Conservation (phyloP, 2,797 vertebrate species). For the Macropus fuliginosus region DNA sequence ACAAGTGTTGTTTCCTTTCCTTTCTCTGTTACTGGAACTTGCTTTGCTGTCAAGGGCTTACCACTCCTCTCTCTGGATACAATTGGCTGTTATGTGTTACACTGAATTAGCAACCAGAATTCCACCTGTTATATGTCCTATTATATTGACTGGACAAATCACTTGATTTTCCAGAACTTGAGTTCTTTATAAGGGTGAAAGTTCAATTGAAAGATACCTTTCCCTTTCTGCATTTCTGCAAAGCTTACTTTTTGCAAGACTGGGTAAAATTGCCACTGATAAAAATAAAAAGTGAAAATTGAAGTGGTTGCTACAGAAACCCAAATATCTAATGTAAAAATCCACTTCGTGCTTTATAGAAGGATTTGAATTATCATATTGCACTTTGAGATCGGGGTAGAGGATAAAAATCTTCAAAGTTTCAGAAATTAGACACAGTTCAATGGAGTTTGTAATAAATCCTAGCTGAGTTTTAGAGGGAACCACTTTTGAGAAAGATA, state of each 20-base stretch:
- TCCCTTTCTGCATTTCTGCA: neutral
- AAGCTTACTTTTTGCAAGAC: neutral
- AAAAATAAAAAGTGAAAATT: neutral
- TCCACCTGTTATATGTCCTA: neutral
- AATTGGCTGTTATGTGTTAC: neutral
- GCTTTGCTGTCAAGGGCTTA: neutral
- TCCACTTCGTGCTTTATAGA: neutral
- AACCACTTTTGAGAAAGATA: neutral
- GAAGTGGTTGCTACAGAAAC: neutral
- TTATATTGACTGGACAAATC: neutral
- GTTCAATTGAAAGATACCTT: neutral
- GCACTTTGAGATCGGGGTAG: fast-evolving
- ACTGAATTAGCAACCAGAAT: neutral
- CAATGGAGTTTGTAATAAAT: neutral
- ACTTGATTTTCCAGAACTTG: neutral
- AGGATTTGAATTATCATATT: neutral
- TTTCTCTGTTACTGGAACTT: neutral
- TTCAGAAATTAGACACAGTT: neutral
- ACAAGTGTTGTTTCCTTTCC: fast-evolving
- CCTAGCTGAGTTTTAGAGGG: neutral
- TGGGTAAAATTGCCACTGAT: neutral
- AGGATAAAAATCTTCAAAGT: neutral
- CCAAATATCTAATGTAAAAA: neutral
- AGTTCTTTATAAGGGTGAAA: neutral
- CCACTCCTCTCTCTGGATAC: neutral